Evolutionary conservation across 2,113 vertebrate genomes (phyloP).

Genomic region (Dasypus novemcinctus): DNA sequence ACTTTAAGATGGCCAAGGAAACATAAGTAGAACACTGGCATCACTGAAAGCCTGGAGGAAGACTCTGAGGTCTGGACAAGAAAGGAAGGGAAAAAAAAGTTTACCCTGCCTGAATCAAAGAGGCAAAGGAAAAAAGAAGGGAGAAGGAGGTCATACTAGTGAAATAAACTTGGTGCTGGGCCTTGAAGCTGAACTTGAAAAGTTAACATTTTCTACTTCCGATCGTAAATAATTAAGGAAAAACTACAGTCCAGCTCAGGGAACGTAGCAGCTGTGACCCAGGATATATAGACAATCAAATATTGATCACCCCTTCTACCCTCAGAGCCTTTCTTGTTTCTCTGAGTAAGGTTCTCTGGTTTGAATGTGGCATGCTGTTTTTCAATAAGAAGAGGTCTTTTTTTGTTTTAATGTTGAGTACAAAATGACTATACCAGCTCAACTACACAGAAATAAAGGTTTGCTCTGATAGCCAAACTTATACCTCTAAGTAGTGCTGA

Average conservation of each 20-base stretch:
- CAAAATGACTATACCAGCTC: not conserved
- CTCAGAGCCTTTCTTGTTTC: not conserved
- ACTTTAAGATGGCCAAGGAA: not conserved
- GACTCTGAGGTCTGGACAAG: not conserved
- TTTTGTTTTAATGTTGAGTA: not conserved
- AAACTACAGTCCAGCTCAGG: not conserved
- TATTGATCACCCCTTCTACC: constrained; percentile 42
- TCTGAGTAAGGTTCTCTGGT: not conserved
- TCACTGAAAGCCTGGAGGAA: not conserved
- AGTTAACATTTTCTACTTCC: constrained; percentile 35
- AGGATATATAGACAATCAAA: constrained; percentile 40
- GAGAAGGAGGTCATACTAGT: not conserved
- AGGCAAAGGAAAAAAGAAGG: not conserved
- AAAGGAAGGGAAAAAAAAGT: not conserved
- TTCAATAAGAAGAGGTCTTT: not conserved
- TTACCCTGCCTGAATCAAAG: not conserved
- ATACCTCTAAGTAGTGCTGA: not conserved
- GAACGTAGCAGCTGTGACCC: not conserved
- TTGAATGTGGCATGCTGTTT: constrained; percentile 4
- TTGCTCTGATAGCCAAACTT: not conserved
- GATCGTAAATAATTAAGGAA: constrained; percentile 20
- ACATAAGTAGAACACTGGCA: not conserved
- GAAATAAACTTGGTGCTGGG: not conserved
- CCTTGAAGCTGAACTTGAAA: constrained; percentile 8
- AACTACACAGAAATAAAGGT: not conserved